Evolutionary conservation across 2,888 invertebrate species (phyloP).

Genomic region (Lithodes maja): DNA sequence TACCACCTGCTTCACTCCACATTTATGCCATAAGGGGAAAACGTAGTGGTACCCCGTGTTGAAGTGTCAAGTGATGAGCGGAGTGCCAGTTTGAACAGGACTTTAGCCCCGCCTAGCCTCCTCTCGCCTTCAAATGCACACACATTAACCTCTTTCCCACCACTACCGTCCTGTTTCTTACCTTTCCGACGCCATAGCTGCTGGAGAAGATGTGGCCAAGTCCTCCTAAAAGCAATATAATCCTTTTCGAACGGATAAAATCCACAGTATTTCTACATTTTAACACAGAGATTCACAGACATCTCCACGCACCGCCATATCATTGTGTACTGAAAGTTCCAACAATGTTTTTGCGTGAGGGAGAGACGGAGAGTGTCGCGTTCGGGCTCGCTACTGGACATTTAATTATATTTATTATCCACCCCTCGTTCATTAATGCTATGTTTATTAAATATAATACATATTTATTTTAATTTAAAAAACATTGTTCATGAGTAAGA

Average conservation of each 20-base stretch:
- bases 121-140: not conserved
- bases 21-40: no score
- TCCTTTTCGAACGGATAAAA: constrained; percentile 21
- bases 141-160: not conserved
- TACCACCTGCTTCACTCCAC: no score
- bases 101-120: not conserved
- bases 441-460: constrained; percentile 17
- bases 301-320: constrained; percentile 34
- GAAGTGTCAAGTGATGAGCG: no score
- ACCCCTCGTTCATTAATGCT: not conserved
- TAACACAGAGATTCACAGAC: not conserved
- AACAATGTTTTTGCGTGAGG: not conserved
- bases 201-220: not conserved
- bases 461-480: not conserved
- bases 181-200: constrained; percentile 46
- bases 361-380: not conserved
- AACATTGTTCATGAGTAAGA: no score
- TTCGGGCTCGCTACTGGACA: constrained; percentile 26
- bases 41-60: no score
- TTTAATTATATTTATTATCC: not conserved
- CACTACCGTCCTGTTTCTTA: not conserved
- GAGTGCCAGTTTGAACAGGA: not conserved
- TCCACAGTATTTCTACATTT: constrained; percentile 36
- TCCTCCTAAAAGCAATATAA: constrained; percentile 18
- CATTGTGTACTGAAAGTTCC: constrained; percentile 48